phyloP scores from a whole-genome alignment of 1,140 invertebrate genomes.

The Adelges cooleyi region DNA sequence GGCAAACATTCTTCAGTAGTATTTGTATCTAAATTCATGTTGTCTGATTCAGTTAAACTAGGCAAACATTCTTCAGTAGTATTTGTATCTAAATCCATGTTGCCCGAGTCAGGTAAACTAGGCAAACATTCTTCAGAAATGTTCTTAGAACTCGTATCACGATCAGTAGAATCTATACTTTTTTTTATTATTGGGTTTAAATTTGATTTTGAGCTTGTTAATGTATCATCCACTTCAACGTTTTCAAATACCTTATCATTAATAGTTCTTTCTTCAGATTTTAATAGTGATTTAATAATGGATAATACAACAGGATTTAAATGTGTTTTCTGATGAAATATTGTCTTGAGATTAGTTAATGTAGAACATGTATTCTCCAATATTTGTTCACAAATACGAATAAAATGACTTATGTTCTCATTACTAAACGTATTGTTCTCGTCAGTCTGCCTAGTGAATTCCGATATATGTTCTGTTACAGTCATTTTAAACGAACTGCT shows the following conservation, averaged over 20 bases:
- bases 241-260: not conserved
- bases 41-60: no score
- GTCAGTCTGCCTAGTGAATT: not conserved
- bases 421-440: not conserved
- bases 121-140: no score
- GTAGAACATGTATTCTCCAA: conserved; percentile 5
- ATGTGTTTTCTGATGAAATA: not conserved
- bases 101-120: no score
- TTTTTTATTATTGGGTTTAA: no score
- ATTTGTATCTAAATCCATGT: no score
- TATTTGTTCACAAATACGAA: not conserved
- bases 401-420: not conserved
- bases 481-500: not conserved
- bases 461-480: not conserved
- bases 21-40: no score
- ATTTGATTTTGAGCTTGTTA: not conserved
- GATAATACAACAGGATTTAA: not conserved
- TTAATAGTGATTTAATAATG: not conserved
- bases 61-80: no score
- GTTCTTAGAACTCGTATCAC: no score
- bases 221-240: no score
- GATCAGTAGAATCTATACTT: no score
- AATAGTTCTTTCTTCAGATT: not conserved
- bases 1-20: no score
- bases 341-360: not conserved